A percentile compares a stretch with the other conserved stretches of the same genome.
Conservation (phyloP, 2,113 vertebrate genomes). For the Bettongia penicillata region DNA sequence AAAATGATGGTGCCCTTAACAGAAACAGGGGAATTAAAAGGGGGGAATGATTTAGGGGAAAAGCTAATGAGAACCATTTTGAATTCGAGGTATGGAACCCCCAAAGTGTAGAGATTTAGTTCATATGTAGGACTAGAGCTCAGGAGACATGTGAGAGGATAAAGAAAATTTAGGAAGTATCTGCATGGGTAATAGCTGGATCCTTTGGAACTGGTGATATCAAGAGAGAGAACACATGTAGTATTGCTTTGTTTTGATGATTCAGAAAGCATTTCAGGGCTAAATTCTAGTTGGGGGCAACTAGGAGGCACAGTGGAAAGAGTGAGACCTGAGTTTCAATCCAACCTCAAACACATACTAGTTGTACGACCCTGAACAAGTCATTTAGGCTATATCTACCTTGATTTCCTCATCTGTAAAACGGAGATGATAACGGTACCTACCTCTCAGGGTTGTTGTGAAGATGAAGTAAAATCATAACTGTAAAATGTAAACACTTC, state of each 20-base stretch:
- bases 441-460: not conserved
- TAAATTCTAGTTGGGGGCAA: not conserved
- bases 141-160: not conserved
- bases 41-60: not conserved
- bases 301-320: not conserved
- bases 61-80: not conserved
- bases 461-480: not conserved
- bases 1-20: not conserved
- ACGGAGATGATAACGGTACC: not conserved
- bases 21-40: not conserved
- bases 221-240: not conserved
- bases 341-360: not conserved
- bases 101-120: not conserved
- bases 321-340: not conserved
- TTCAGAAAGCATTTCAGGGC: not conserved
- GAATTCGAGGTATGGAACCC: not conserved
- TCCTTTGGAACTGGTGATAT: not conserved
- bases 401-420: not conserved
- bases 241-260: not conserved
- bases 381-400: not conserved
- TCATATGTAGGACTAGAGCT: not conserved
- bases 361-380: not conserved
- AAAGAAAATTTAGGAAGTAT: not conserved
- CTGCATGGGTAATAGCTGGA: not conserved
- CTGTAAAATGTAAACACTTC: not conserved